Base-by-base conservation (phyloP, 1,140 invertebrate genomes). In the Papilio machaon region DNA sequence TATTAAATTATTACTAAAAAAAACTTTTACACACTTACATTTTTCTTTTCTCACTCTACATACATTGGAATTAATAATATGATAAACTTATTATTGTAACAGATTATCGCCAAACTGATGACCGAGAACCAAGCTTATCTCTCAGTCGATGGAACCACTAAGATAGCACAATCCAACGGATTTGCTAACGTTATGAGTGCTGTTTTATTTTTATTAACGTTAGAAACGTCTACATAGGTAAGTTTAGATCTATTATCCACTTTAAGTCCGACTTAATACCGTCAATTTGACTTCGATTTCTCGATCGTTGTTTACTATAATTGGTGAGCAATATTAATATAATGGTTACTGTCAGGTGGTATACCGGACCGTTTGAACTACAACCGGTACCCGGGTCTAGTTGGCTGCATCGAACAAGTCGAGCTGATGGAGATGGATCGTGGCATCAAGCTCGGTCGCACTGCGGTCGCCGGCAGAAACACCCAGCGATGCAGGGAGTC, bases 151-250 rank as follows among this genome's bases (percentile, higher is more conserved):
- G 93, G 95, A 35, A 91, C 94, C 17, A 91, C 92, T 4, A 95
- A 96, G 80, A 95, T 94, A 23, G 97, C 96, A 23, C 88, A 95
- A 30, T 97, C 97, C 73, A 95, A 95, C 49, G 98, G 98, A 58
- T 94, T 96, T 73, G 95, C 97, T 2, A 96, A 96, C 85, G 95
- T 96, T 85, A 95, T 98, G 80, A 97, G 98, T 92, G 96, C 97
- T 58, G 95, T 96, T 87, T 98, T 98, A n/a, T n/a, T n/a, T n/a
- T n/a, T n/a, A n/a, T n/a, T n/a, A n/a, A n/a, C n/a, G n/a, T n/a
- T n/a, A n/a, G n/a, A 82, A 97, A 98, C 90, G 97, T 99, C 80
- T 99, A 97, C 90, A 95, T 99, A 79, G 98, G 97, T 97, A 94
- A 94, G 95, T 88, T 54, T n/a, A 58, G n/a, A 80, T 52, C 10